These are phyloP conservation scores for Phytoseiulus persimilis DNA, from an alignment of 2,888 invertebrate genomes.

Conservation along the genomic window DNA sequence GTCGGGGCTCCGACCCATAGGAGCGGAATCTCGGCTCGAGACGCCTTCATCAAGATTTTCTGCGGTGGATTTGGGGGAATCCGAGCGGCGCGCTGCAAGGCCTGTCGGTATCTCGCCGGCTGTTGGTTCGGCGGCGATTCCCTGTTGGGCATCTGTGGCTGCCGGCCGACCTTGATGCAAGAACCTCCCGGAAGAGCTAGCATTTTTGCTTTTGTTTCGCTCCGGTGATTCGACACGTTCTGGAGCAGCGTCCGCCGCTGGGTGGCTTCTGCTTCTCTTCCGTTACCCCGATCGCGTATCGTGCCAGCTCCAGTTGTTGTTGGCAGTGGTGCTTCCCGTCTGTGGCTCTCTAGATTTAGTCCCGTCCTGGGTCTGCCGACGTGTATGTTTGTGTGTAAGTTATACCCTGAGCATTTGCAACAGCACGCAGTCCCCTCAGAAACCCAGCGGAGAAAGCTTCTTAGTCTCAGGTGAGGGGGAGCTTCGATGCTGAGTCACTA, in stretches of 20 bases:
- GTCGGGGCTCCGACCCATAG: too few species aligned
- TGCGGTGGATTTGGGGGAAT: too few species aligned
- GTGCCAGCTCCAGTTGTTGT: neutral
- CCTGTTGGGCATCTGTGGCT: neutral
- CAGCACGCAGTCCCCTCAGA: neutral
- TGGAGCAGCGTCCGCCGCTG: neutral
- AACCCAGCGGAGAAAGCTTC: neutral
- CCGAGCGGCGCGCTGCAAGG: neutral
- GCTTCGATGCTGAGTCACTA: neutral
- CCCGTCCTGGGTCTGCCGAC: neutral
- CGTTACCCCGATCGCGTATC: neutral
- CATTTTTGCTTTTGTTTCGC: neutral
- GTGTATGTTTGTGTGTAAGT: neutral
- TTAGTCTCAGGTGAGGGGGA: slow-evolving; percentile 5
- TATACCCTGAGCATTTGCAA: neutral
- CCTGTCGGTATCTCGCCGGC: neutral
- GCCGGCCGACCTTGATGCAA: neutral
- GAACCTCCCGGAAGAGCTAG: neutral
- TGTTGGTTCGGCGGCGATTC: neutral
- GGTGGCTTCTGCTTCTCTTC: neutral
- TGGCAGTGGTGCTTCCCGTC: neutral
- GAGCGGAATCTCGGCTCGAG: too few species aligned
- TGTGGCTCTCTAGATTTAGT: neutral
- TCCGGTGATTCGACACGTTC: neutral
- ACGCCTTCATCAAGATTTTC: too few species aligned